Evolutionary conservation across 2,113 vertebrate genomes (phyloP).

Genomic region (Engystomops pustulosus): DNA sequence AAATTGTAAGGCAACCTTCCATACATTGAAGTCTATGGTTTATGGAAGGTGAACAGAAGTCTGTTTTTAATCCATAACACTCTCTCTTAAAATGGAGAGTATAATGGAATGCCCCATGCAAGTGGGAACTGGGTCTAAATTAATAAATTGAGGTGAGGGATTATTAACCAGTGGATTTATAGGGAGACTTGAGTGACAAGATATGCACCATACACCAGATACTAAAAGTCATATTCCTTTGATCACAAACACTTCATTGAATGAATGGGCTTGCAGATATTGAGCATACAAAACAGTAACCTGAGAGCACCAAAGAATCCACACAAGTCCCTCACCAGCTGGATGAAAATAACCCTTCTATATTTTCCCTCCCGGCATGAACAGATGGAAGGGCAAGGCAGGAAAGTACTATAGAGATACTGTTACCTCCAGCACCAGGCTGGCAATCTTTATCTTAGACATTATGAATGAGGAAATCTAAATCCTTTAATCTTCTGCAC

Average conservation of each 20-base stretch:
- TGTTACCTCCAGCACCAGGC: constrained; percentile 38
- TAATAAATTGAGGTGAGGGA: background rate
- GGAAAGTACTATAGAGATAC: constrained; percentile 36
- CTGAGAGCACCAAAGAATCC: constrained; percentile 8
- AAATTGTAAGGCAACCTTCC: too few species aligned
- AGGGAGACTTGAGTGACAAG: background rate
- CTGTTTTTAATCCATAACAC: too few species aligned
- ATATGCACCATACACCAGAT: background rate
- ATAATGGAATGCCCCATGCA: too few species aligned
- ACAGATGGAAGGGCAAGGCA: constrained; percentile 53
- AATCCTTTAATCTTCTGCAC: background rate
- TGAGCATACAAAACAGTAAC: constrained; percentile 29
- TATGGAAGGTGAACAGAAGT: too few species aligned
- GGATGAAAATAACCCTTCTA: constrained; percentile 47
- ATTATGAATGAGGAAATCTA: background rate
- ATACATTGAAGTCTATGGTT: too few species aligned
- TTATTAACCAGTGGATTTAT: background rate
- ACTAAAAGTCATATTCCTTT: background rate
- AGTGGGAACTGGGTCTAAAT: too few species aligned
- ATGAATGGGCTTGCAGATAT: background rate
- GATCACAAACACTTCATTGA: background rate
- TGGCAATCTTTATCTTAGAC: background rate
- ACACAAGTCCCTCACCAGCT: constrained; percentile 47
- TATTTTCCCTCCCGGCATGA: constrained; percentile 32
- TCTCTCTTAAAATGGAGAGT: too few species aligned